These are phyloP conservation scores for Pycnomerus fuliginosus DNA, from an alignment of 2,888 invertebrate species.

Conservation along the genomic window DNA sequence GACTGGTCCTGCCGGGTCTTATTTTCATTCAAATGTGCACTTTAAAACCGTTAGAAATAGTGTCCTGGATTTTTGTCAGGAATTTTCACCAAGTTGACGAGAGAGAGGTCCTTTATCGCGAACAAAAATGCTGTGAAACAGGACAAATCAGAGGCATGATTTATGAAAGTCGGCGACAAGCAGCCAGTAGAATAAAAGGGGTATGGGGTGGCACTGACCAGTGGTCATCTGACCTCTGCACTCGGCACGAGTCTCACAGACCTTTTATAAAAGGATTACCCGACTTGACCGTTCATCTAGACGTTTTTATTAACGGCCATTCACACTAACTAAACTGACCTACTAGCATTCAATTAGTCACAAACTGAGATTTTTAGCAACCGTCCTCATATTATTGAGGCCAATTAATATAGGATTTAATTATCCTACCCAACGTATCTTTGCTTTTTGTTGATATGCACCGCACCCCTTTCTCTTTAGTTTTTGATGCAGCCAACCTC, in stretches of 20 bases:
- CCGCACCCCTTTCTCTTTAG: conserved; percentile 17
- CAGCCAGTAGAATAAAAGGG: conserved; percentile 2
- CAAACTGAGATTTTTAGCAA: no score
- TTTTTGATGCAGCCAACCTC: conserved; percentile 21
- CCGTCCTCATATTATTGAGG: no score
- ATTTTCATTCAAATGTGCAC: neutral
- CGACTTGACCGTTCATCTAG: conserved; percentile 30
- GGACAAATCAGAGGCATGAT: conserved; percentile 27
- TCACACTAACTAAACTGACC: conserved; percentile 18
- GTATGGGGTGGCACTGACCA: conserved; percentile 34
- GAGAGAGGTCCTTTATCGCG: no score
- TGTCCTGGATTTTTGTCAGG: no score
- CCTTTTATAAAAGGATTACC: conserved; percentile 46
- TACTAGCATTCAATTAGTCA: conserved; percentile 24
- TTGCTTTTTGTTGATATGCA: conserved; percentile 6
- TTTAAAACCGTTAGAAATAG: no score
- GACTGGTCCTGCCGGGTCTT: neutral
- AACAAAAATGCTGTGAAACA: conserved; percentile 4
- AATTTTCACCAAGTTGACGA: no score
- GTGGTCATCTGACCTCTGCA: conserved; percentile 46
- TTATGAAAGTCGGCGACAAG: conserved; percentile 31
- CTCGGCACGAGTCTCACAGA: conserved; percentile 43
- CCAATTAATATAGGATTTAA: no score
- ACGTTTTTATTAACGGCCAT: conserved; percentile 28
- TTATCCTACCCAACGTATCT: no score